Conservation (phyloP, 1,140 invertebrate genomes). For the Bombus pyrosoma region DNA sequence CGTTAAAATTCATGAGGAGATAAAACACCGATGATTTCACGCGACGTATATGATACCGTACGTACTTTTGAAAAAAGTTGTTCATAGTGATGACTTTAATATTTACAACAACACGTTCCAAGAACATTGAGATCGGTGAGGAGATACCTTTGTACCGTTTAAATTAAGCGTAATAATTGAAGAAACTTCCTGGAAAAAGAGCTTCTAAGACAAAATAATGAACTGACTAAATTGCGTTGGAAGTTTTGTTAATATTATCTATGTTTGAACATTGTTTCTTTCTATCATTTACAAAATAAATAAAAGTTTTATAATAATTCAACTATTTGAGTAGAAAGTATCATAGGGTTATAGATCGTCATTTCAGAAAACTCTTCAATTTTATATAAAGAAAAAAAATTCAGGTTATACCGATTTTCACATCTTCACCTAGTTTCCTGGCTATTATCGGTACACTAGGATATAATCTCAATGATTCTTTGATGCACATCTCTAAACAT, state of each 20-base stretch:
- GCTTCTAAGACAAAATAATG: too few relatives aligned
- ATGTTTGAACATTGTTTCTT: not conserved
- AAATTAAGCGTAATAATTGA: not conserved
- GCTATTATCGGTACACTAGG: slow-evolving; percentile 88
- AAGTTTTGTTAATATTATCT: not conserved
- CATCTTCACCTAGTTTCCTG: slow-evolving; percentile 84
- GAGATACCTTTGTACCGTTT: too few relatives aligned
- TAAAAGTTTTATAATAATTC: not conserved
- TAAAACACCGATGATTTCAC: too few relatives aligned
- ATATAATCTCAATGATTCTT: slow-evolving; percentile 86
- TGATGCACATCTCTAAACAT: slow-evolving; percentile 87
- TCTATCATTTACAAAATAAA: not conserved
- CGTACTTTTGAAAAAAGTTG: too few relatives aligned
- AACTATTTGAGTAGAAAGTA: not conserved
- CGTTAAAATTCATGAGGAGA: too few relatives aligned
- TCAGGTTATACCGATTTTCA: slow-evolving; percentile 76
- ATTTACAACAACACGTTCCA: too few relatives aligned
- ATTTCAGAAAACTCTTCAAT: not conserved
- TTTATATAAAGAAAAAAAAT: not conserved
- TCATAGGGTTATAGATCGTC: not conserved
- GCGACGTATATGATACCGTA: too few relatives aligned
- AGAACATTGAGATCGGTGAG: too few relatives aligned
- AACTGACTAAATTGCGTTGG: too few relatives aligned
- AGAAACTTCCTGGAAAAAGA: not conserved
- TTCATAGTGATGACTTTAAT: too few relatives aligned